Evolutionary conservation across 1,140 invertebrate genomes (phyloP).

Genomic region (Pachypsylla venusta): DNA sequence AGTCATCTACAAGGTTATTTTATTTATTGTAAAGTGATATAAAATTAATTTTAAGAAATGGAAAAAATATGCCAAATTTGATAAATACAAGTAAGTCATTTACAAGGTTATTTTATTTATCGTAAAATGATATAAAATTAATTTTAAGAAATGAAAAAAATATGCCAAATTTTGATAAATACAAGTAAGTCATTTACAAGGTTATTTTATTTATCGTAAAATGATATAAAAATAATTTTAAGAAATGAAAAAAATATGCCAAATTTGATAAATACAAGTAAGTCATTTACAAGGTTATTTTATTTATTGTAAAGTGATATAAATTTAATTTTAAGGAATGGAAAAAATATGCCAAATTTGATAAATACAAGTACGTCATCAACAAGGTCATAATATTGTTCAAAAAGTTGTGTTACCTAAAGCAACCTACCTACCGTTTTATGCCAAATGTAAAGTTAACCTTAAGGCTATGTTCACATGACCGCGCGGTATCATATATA

Average conservation of each 20-base stretch:
- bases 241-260: not conserved
- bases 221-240: not conserved
- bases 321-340: not conserved
- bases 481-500: too few species aligned
- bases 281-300: not conserved
- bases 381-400: too few species aligned
- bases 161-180: slow-evolving; percentile 89
- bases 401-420: too few species aligned
- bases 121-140: slow-evolving; percentile 74
- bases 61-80: not conserved
- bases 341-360: not conserved
- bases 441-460: too few species aligned
- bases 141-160: slow-evolving; percentile 80
- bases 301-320: not conserved
- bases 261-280: not conserved
- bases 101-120: too few species aligned
- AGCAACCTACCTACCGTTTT: too few species aligned
- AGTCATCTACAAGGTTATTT: not conserved
- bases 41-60: not conserved
- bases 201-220: not conserved
- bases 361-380: not conserved
- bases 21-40: not conserved
- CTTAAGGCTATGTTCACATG: too few species aligned
- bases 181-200: slow-evolving; percentile 45
- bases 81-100: not conserved